A percentile compares a stretch with the other conserved stretches of the same genome.
These are phyloP conservation scores for Sprattus sprattus DNA, from an alignment of 2,113 vertebrate genomes.

Conservation along the genomic window DNA sequence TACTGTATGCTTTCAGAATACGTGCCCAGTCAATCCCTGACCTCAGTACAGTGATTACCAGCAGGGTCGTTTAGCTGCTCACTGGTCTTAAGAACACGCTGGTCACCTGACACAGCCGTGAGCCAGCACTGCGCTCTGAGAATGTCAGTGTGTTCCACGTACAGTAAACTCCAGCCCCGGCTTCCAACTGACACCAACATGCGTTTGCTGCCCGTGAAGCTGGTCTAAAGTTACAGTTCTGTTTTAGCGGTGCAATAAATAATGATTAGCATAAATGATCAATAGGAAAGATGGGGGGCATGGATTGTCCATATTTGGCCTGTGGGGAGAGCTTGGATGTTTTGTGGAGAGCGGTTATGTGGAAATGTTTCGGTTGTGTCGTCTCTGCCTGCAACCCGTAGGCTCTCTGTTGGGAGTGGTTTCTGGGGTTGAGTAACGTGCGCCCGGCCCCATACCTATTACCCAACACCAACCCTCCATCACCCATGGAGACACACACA, in stretches of 20 bases:
- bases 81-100: not conserved
- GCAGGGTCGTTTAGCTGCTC: not conserved
- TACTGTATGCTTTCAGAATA: no score
- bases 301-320: not conserved
- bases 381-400: not conserved
- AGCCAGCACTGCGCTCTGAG: not conserved
- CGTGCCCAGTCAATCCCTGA: not conserved
- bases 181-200: no score
- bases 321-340: not conserved
- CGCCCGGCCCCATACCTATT: not conserved
- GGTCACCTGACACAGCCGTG: not conserved
- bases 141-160: not conserved
- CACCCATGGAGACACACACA: not conserved
- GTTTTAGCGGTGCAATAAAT: not conserved
- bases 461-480: not conserved
- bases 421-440: not conserved
- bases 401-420: not conserved
- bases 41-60: not conserved
- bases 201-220: not conserved
- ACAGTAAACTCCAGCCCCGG: not conserved
- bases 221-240: not conserved
- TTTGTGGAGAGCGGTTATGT: not conserved
- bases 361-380: not conserved
- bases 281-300: not conserved
- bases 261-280: not conserved